Evolutionary conservation across 2,797 vertebrate species (phyloP).

Genomic region (Sebastes vulpes): DNA sequence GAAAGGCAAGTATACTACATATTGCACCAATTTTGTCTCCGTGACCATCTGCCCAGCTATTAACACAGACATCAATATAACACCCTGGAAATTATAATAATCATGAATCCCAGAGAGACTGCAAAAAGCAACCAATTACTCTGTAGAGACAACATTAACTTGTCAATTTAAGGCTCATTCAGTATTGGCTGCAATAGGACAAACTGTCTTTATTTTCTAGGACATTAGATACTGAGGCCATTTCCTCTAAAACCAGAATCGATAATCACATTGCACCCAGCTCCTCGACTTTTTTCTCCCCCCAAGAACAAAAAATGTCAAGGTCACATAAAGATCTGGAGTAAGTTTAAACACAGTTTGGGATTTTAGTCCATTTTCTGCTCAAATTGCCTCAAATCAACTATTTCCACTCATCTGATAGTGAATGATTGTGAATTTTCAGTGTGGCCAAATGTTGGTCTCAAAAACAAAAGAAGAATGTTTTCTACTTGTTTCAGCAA

Average conservation of each 20-base stretch:
- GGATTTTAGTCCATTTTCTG: not conserved
- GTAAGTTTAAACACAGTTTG: not conserved
- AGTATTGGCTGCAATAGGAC: not conserved
- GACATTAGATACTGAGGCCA: not conserved
- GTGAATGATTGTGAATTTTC: not conserved
- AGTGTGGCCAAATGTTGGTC: not conserved
- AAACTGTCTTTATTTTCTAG: not conserved
- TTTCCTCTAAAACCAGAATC: not conserved
- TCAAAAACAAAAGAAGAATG: not conserved
- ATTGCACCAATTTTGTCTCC: not conserved
- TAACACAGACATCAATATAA: slow-evolving; percentile 6
- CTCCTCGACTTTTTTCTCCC: not conserved
- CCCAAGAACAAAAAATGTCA: not conserved
- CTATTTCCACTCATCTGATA: not conserved
- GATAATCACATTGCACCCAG: not conserved
- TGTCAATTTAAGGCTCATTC: not conserved
- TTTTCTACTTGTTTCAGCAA: not conserved
- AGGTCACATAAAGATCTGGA: not conserved
- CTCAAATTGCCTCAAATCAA: not conserved
- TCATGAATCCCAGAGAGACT: slow-evolving; percentile 2
- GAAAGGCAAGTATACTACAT: not conserved
- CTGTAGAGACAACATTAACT: not conserved
- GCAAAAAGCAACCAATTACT: not conserved
- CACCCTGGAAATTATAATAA: not conserved
- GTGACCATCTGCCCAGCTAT: slow-evolving; percentile 13